A percentile compares a stretch with the other conserved stretches of the same genome.
Conservation (phyloP, 1,140 invertebrate genomes). For the Hermetia illucens region DNA sequence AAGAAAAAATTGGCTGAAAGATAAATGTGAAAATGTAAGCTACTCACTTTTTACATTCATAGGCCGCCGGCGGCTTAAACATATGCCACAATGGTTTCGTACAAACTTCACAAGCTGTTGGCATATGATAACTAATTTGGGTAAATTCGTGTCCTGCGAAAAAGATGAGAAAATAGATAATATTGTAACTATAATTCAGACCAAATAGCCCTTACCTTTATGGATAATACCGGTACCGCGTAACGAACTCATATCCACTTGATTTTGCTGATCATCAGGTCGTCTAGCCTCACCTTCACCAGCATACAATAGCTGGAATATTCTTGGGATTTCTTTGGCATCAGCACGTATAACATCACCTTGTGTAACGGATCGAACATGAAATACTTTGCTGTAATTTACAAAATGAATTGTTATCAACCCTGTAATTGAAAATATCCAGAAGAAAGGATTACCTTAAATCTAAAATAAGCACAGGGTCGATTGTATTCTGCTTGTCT, state of each 20-base stretch:
- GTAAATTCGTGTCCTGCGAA: conserved; percentile 81
- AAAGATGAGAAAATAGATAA: conserved; percentile 1
- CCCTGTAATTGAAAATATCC: too few relatives aligned
- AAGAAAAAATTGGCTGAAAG: neutral
- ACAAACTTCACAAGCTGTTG: conserved; percentile 94
- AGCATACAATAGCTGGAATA: conserved; percentile 92
- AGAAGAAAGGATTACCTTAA: too few relatives aligned
- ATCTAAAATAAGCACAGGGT: conserved; percentile 89
- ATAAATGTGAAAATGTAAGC: conserved; percentile 5
- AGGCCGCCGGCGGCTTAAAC: conserved; percentile 88
- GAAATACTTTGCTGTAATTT: conserved; percentile 84
- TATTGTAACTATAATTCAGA: neutral
- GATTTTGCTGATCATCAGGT: conserved; percentile 47
- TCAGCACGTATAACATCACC: conserved; percentile 96
- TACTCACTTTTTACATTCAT: conserved; percentile 80
- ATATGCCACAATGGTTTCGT: conserved; percentile 93
- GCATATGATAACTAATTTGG: conserved; percentile 94
- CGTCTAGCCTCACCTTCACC: conserved; percentile 85
- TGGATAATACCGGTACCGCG: conserved; percentile 46
- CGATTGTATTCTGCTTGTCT: conserved; percentile 81
- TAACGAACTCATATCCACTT: conserved; percentile 31
- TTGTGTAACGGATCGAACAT: conserved; percentile 94
- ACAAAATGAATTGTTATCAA: too few relatives aligned
- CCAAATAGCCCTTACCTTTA: conserved; percentile 37
- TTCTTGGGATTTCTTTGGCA: conserved; percentile 96